A percentile compares a stretch with the other conserved stretches of the same genome.
Conservation (phyloP, 1,140 invertebrate species). For the Diprion similis region DNA sequence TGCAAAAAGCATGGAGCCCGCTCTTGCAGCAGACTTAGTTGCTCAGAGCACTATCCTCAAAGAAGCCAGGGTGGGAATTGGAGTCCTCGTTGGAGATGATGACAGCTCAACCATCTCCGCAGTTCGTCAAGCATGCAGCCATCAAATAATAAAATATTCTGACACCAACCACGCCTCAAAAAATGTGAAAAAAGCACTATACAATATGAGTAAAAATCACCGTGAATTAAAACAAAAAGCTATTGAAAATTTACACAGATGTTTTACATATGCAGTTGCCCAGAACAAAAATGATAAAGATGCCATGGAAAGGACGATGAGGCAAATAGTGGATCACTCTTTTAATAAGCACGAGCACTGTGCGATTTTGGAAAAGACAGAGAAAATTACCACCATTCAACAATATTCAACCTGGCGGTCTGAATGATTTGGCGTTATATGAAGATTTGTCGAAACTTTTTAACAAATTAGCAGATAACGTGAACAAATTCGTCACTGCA, state of each 20-base stretch:
- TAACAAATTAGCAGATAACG: too few relatives aligned
- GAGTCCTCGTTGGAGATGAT: constrained; percentile 25
- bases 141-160: constrained; percentile 19
- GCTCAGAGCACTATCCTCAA: constrained; percentile 17
- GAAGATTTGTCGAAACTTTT: constrained; percentile 12
- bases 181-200: constrained; percentile 20
- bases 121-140: constrained; percentile 9
- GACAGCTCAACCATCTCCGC: constrained; percentile 24
- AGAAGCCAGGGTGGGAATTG: constrained; percentile 14
- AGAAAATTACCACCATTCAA: constrained; percentile 17
- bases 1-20: constrained; percentile 23
- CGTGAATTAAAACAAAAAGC: constrained; percentile 4
- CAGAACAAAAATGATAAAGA: constrained; percentile 19
- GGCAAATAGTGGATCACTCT: constrained; percentile 18
- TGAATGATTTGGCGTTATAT: constrained; percentile 12
- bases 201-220: constrained; percentile 18
- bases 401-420: constrained; percentile 20
- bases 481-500: too few relatives aligned
- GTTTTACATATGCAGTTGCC: constrained; percentile 16
- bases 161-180: constrained; percentile 22
- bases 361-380: constrained; percentile 16
- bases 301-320: constrained; percentile 15
- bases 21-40: constrained; percentile 14
- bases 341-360: constrained; percentile 17
- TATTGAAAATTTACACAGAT: not conserved